Evolutionary conservation across 2,888 invertebrate genomes (phyloP), one percentile per base, ranked within the genome.

Genomic region (Odontocerum albicorne): DNA sequence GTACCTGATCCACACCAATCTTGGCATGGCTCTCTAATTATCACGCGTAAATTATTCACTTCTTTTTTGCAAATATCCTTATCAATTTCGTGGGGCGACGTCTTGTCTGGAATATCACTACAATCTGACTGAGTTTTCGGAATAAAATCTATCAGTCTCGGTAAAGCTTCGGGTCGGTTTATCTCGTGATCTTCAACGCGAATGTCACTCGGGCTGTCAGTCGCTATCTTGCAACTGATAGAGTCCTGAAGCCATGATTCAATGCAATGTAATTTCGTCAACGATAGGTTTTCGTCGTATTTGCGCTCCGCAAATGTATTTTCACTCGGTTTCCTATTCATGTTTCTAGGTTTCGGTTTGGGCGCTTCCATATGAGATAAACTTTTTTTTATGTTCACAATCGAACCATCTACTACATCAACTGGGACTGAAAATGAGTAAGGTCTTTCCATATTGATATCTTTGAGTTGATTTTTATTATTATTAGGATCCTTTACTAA

Each of bases 131-230:
- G 15, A 42, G 77, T 75, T 66, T 87, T 87, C 7, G 87, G 85
- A 17, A 88, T 84, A 67, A 87, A 83, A 70, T 88, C 86, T 53
- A 88, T 87, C 4, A 88, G 72, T 42, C 88, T 80, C 10, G 87
- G 88, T 59, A 87, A 69, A 62, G 76, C 73, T 66, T 77, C 77
- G 12, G 76, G 72, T 43, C 68, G 63, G 55, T 69, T 59, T 57
- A 65, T 70, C 13, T 68, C 68, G 20, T 65, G 64, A 43, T 65
- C 65, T 46, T 76, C 75, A 50, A 78, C 75, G 53, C 70, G 63
- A 62, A 74, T 73, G 44, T 77, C 75, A 57, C 70, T 66, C 22
- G 63, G 64, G 60, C 73, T 74, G 59, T 67, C 73, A 60, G 74
- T 67, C 52, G 66, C 67, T 45, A 65, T 77, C 74, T 77, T 75